Conservation (phyloP, 2,113 vertebrate genomes). For the Stegastes partitus region DNA sequence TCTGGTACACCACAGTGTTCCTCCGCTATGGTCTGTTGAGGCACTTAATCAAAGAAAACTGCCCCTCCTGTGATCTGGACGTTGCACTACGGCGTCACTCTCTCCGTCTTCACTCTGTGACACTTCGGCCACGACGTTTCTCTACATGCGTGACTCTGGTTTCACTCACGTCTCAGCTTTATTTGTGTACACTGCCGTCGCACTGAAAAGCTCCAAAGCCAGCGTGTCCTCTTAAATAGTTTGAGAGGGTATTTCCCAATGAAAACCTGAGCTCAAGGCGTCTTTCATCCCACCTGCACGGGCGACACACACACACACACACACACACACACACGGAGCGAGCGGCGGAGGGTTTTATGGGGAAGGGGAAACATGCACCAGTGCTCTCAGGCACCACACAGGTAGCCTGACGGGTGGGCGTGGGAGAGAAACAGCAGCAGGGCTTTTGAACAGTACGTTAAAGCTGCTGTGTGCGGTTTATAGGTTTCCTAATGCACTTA, state of each 20-base stretch:
- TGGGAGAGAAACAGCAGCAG: constrained; percentile 19
- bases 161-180: no score
- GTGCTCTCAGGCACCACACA: constrained; percentile 54
- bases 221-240: background rate
- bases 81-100: no score
- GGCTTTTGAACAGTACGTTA: constrained; percentile 31
- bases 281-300: constrained; percentile 43
- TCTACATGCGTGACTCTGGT: no score
- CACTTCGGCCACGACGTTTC: no score
- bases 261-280: background rate
- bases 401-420: constrained; percentile 46
- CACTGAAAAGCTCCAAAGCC: background rate
- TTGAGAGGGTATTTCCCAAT: constrained; percentile 56
- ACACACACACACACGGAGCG: constrained; percentile 11
- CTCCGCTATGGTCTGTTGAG: no score
- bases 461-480: constrained; percentile 46
- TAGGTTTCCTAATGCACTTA: constrained; percentile 44
- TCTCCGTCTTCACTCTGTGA: no score
- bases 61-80: no score
- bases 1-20: no score
- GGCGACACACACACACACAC: constrained; percentile 12
- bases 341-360: constrained; percentile 25
- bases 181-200: background rate
- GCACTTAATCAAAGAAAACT: no score
- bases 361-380: constrained; percentile 27